These are phyloP conservation scores for Macrosoma leucophasiata DNA, from an alignment of 2,888 invertebrate species.

Conservation along the genomic window DNA sequence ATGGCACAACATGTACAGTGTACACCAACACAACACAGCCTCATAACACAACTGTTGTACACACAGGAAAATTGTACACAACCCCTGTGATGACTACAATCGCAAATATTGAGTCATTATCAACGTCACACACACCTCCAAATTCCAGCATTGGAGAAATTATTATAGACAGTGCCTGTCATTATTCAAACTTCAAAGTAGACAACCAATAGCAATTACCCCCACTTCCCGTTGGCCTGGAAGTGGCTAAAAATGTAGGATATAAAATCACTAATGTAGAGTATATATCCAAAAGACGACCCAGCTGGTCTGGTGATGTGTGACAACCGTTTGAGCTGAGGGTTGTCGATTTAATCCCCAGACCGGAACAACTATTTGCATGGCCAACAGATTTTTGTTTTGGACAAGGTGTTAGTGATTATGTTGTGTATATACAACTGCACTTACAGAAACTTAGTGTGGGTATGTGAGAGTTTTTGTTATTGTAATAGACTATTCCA, in stretches of 20 bases:
- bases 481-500: no score
- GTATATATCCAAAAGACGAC: no score
- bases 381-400: no score
- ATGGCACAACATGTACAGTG: constrained; percentile 39
- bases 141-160: constrained; percentile 59
- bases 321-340: no score
- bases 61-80: constrained; percentile 49
- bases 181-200: constrained; percentile 64
- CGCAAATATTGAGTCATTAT: constrained; percentile 50
- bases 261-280: constrained; percentile 32
- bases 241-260: constrained; percentile 51
- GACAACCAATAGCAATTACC: constrained; percentile 61
- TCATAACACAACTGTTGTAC: constrained; percentile 35
- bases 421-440: no score
- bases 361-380: no score
- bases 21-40: constrained; percentile 40
- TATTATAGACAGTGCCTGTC: constrained; percentile 57
- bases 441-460: no score
- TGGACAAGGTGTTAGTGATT: no score
- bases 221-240: constrained; percentile 54
- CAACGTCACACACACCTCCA: constrained; percentile 43
- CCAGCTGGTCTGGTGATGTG: no score
- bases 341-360: no score
- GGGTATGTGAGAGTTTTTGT: no score
- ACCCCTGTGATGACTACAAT: constrained; percentile 46